Evolutionary conservation across 2,113 vertebrate genomes (phyloP).

Genomic region (Syrmaticus mikado): DNA sequence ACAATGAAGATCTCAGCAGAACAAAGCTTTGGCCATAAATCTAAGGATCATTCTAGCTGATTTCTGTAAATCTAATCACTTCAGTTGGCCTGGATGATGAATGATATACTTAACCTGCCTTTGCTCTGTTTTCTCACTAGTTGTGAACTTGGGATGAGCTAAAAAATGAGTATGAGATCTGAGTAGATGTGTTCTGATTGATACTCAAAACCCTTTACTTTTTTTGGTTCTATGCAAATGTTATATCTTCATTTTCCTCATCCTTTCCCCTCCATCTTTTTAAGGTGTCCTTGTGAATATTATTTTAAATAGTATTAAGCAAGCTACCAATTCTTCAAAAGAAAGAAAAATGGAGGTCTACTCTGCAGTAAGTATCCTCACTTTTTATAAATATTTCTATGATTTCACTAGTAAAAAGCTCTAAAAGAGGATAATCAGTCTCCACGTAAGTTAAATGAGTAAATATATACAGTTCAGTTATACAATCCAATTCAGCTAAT

Average conservation of each 20-base stretch:
- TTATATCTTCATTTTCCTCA: neutral
- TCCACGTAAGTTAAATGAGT: neutral
- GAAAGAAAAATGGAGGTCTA: slow-evolving; percentile 85
- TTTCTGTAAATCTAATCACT: neutral
- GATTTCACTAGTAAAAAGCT: neutral
- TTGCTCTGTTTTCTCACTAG: neutral
- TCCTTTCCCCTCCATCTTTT: slow-evolving; percentile 48
- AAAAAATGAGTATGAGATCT: neutral
- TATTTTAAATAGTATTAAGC: slow-evolving; percentile 84
- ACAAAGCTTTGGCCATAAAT: neutral
- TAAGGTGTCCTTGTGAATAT: slow-evolving; percentile 84
- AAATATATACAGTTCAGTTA: neutral
- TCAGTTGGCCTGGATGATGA: neutral
- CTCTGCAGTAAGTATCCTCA: slow-evolving; percentile 84
- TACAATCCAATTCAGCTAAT: neutral
- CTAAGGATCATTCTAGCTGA: neutral
- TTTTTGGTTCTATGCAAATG: neutral
- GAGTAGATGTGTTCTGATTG: neutral
- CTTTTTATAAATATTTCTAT: neutral
- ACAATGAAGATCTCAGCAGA: neutral
- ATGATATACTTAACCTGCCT: neutral
- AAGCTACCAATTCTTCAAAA: slow-evolving; percentile 69
- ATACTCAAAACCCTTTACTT: neutral
- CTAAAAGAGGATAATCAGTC: neutral
- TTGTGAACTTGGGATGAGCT: neutral